Evolutionary conservation across 2,888 invertebrate genomes (phyloP).

Genomic region (Orchesella flavescens): DNA sequence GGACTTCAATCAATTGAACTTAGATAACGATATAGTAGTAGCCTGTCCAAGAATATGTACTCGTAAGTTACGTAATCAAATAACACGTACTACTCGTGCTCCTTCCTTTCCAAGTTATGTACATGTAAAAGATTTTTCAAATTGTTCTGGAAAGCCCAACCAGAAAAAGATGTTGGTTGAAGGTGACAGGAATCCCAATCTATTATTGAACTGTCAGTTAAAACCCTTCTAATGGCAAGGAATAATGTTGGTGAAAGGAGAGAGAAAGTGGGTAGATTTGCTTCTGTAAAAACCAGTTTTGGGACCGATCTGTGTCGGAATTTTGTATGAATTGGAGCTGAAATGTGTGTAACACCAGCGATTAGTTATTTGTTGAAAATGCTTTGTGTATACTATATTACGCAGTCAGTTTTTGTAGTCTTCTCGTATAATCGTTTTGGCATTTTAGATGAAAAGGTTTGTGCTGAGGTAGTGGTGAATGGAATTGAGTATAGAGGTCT

Average conservation of each 20-base stretch:
- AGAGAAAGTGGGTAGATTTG: not conserved
- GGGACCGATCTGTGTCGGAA: not conserved
- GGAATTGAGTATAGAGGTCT: conserved; percentile 37
- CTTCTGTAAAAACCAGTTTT: not conserved
- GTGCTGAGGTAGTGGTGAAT: conserved; percentile 40
- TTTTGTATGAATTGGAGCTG: conserved; percentile 15
- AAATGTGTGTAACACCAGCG: conserved; percentile 23
- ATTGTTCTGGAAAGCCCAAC: conserved; percentile 1
- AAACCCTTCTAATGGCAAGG: conserved; percentile 7
- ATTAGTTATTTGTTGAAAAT: conserved; percentile 22
- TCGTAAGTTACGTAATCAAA: too few species aligned
- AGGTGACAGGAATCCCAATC: conserved; percentile 58
- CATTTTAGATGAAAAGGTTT: conserved; percentile 16
- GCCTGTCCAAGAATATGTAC: too few species aligned
- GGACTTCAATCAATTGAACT: not conserved
- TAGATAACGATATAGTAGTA: too few species aligned
- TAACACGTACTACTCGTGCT: not conserved
- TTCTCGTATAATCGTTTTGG: not conserved
- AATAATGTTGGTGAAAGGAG: conserved; percentile 15
- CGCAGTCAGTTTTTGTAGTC: conserved; percentile 26
- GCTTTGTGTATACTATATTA: conserved; percentile 27
- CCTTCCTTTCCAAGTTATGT: not conserved
- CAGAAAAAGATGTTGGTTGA: conserved; percentile 52
- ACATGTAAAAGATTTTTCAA: not conserved
- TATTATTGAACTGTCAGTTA: conserved; percentile 62